Conservation (phyloP, 1,140 invertebrate species). For the Manduca sexta region DNA sequence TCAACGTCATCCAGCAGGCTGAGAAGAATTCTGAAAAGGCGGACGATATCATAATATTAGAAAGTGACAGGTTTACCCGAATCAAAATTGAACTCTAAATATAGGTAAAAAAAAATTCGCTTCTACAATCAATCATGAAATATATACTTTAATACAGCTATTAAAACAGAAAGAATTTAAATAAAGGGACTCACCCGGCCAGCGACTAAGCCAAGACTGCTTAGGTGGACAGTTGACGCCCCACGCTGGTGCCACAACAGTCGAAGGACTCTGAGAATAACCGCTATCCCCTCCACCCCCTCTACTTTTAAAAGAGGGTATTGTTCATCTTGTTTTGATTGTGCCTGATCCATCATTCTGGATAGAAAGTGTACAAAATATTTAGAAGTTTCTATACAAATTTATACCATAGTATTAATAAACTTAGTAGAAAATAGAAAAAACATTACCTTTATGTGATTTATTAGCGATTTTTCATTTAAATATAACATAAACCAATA, state of each 20-base stretch:
- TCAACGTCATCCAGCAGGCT: slow-evolving; percentile 54
- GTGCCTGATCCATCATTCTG: slow-evolving; percentile 22
- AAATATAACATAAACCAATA: too few species aligned
- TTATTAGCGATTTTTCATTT: too few species aligned
- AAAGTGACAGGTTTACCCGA: background rate
- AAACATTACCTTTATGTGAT: too few species aligned
- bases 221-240: slow-evolving; percentile 33
- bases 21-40: slow-evolving; percentile 55
- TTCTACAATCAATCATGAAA: too few species aligned
- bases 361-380: slow-evolving; percentile 1
- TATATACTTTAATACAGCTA: too few species aligned
- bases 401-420: too few species aligned
- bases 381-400: too few species aligned
- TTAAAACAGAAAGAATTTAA: too few species aligned
- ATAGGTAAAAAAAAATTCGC: too few species aligned
- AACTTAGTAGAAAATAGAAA: too few species aligned
- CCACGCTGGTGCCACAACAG: slow-evolving; percentile 22
- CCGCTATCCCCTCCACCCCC: slow-evolving; percentile 25
- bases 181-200: slow-evolving; percentile 46
- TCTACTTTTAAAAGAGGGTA: slow-evolving; percentile 46
- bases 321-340: slow-evolving; percentile 38
- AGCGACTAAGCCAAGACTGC: slow-evolving; percentile 37
- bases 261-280: slow-evolving; percentile 6
- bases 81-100: too few species aligned
- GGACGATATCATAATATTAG: background rate